Evolutionary conservation across 2,797 vertebrate genomes (phyloP).

Genomic region (Anolis apletophallus): DNA sequence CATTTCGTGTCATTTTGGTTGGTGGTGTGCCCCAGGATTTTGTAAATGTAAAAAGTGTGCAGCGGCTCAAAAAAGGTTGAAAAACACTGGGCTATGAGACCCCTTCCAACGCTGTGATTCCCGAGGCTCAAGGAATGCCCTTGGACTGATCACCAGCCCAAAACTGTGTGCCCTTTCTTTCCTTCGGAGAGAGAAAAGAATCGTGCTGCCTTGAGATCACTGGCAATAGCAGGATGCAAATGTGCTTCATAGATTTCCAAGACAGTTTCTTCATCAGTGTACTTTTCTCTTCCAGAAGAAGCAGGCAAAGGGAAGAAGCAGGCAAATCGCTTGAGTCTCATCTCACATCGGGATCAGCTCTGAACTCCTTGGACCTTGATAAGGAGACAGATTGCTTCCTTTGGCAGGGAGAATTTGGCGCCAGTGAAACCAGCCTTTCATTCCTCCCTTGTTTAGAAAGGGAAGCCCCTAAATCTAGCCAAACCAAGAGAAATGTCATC

Average conservation of each 20-base stretch:
- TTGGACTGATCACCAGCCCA: not conserved
- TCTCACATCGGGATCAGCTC: not conserved
- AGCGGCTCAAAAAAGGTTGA: no score
- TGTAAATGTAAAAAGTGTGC: no score
- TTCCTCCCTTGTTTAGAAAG: slow-evolving; percentile 22
- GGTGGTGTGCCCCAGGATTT: no score
- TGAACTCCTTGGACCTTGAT: not conserved
- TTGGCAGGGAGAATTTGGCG: not conserved
- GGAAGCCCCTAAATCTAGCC: not conserved
- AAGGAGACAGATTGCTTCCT: not conserved
- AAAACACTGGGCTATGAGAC: no score
- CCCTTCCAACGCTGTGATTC: no score
- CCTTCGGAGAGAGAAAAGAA: not conserved
- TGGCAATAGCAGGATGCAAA: not conserved
- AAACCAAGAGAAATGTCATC: not conserved
- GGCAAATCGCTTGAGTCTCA: not conserved
- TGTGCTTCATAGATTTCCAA: not conserved
- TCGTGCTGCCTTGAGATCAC: not conserved
- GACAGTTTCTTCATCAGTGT: not conserved
- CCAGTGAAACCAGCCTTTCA: not conserved
- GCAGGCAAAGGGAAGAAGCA: not conserved
- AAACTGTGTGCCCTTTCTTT: not conserved
- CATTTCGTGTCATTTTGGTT: no score
- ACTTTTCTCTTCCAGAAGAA: not conserved
- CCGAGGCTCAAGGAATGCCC: not conserved